Evolutionary conservation across 1,140 invertebrate species (phyloP), one percentile per base, ranked within the genome.

Genomic region (Rhyacophila brunnea): DNA sequence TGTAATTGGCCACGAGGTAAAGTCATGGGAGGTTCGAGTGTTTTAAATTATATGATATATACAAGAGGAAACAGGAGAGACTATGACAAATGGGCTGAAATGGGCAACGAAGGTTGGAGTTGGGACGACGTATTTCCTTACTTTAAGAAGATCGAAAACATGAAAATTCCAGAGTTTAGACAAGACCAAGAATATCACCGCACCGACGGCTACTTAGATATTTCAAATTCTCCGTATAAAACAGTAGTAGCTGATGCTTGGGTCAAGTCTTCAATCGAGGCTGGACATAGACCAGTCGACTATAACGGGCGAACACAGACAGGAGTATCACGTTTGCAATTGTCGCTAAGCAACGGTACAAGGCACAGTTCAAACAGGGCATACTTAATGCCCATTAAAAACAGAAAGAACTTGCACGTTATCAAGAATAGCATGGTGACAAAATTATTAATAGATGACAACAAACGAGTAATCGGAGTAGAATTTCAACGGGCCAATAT

Each of bases 31-130:
- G 95, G 93, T 1, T 92, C 88, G 0, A 91, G 88, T 42, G 88
- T 90, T 0, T 72, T 96, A 0, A 95, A 96, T 69, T 93, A 92
- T 58, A 93, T 96, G 93, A 91, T 95, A 36, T 93, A 94, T 63
- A 90, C 91, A 0, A 86, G 94, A 65, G 91, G 92, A 4, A 74
- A 89, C 67, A 75, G 83, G 4, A 66, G 69, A 7, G 90, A 95
- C 68, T 96, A 89, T 67, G 86, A 96, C 67, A 73, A 82, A 13
- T 95, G 93, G 92, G 83, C 82, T 15, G 66, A 68, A 1, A 71
- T 90, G 68, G 93, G 93, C 0, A 93, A 93, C 57, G 65, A 74
- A 0, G 89, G 86, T 0, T 97, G 93, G 94, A 84, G 86, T 40
- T 96, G 86, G 77, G 78, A 88, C 11, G 84, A 91, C n/a, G 84